Base-by-base conservation (phyloP, 2,113 vertebrate genomes). In the Numenius arquata region DNA sequence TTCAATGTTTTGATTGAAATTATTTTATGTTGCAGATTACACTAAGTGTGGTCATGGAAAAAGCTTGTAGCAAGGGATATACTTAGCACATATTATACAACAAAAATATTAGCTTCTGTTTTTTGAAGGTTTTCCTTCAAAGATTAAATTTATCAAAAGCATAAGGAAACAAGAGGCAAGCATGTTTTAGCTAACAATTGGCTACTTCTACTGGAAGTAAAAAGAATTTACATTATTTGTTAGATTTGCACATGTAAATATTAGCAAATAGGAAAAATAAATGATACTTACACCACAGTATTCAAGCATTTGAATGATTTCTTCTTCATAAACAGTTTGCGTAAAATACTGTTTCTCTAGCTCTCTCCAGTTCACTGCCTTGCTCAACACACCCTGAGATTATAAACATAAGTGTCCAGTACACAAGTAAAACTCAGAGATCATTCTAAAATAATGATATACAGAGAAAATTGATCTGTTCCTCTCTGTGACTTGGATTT, bases 361-460 rank as follows among this genome's bases (percentile, higher is more conserved):
- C 93, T 99, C 98, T 30, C 98, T 98, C 99, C 99, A 99, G 95
- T 99, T 99, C 88, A 99, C 98, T n/a, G 99, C 99, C 97, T 98
- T 99, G 96, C 99, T 99, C 78, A 99, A 92, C 68, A 99, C 99
- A 70, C 99, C 99, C 99, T 99, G 76, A 74, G 96, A 91, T 79
- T 67, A 97, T 6, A 56, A 89, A 92, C 15, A 91, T n/a, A 91
- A 96, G 32, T 1, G 2, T 47, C 27, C 32, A 72, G 20, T 22
- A 67, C 20, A 81, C 47, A 72, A 58, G 17, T 40, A 59, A 88
- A 82, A 76, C 40, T 15, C 48, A 65, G 22, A 68, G 34, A 62
- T 40, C 11, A 48, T 18, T 73, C 32, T 85, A 38, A 91, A 91
- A 76, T 47, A 71, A 45, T 1, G 21, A 59, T 2, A 43, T 8